Evolutionary conservation across 1,140 invertebrate genomes (phyloP).

Genomic region (Phenacoccus solenopsis): DNA sequence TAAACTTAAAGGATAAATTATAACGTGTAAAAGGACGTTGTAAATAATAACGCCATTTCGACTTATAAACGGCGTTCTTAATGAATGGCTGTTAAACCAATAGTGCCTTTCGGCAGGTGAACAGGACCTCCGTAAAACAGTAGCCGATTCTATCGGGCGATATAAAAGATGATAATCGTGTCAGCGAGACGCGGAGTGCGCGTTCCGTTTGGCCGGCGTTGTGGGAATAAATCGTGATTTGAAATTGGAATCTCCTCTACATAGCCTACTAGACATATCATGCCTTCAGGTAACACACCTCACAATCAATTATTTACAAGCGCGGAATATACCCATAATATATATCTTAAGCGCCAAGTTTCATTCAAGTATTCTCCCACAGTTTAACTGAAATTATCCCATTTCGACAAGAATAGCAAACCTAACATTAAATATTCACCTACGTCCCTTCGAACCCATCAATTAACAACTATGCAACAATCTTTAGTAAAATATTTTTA

Average conservation of each 20-base stretch:
- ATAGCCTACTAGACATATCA: constrained; percentile 16
- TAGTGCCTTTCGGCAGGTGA: constrained; percentile 16
- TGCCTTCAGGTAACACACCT: constrained; percentile 14
- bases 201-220: not conserved
- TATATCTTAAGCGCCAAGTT: constrained; percentile 6
- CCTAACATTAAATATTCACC: constrained; percentile 16
- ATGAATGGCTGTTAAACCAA: constrained; percentile 16
- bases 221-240: constrained; percentile 15
- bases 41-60: constrained; percentile 11
- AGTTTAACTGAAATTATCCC: constrained; percentile 10
- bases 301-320: constrained; percentile 17
- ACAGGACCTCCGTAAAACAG: constrained; percentile 17
- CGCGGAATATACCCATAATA: not conserved
- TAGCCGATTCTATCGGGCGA: constrained; percentile 15
- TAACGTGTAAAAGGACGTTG: not conserved
- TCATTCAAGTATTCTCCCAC: constrained; percentile 15
- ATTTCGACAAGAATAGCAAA: constrained; percentile 18
- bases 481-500: constrained; percentile 13
- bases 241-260: constrained; percentile 8
- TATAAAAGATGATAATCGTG: constrained; percentile 18
- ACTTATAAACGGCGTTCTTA: not conserved
- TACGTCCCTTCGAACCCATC: constrained; percentile 14
- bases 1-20: constrained; percentile 5
- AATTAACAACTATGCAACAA: constrained; percentile 12
- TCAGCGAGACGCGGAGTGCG: constrained; percentile 5